Evolutionary conservation across 2,888 invertebrate genomes (phyloP).

Genomic region (Theristus sp.): DNA sequence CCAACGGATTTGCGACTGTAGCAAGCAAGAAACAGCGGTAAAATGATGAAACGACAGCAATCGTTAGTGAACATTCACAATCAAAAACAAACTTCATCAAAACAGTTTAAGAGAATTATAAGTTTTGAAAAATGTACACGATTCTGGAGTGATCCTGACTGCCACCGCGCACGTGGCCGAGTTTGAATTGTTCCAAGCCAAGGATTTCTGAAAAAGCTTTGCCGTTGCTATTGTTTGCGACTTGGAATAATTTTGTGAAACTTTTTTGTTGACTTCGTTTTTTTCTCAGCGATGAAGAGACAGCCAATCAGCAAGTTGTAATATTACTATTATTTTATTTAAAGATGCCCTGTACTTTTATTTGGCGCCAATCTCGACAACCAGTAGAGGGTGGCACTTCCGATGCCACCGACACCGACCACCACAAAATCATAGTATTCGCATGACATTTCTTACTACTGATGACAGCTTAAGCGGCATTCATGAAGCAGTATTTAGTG

Average conservation of each 20-base stretch:
- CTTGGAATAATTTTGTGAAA: no score
- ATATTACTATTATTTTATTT: neutral
- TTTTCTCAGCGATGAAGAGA: no score
- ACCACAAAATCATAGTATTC: constrained; percentile 26
- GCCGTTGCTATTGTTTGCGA: no score
- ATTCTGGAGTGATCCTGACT: constrained; percentile 30
- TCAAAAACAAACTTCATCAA: neutral
- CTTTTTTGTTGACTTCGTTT: no score
- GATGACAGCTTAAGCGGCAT: no score
- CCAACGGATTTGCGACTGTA: constrained; percentile 19
- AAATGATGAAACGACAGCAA: neutral
- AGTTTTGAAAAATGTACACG: constrained; percentile 16
- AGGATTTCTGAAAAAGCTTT: constrained; percentile 22
- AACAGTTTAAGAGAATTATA: neutral
- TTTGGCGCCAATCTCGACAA: constrained; percentile 12
- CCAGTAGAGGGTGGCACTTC: constrained; percentile 29
- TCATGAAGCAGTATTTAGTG: no score
- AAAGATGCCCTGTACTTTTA: neutral
- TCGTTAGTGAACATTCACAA: neutral
- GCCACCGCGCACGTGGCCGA: constrained; percentile 28
- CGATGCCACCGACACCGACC: constrained; percentile 28
- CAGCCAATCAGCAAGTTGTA: no score
- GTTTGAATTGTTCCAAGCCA: constrained; percentile 28
- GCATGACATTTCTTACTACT: no score
- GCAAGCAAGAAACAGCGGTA: neutral